Percentiles rank a stretch among this genome's conserved stretches.
phyloP scores from a whole-genome alignment of 30 jellyfish, hydroid and myxozoan species.

The Sanderia malayensis region DNA sequence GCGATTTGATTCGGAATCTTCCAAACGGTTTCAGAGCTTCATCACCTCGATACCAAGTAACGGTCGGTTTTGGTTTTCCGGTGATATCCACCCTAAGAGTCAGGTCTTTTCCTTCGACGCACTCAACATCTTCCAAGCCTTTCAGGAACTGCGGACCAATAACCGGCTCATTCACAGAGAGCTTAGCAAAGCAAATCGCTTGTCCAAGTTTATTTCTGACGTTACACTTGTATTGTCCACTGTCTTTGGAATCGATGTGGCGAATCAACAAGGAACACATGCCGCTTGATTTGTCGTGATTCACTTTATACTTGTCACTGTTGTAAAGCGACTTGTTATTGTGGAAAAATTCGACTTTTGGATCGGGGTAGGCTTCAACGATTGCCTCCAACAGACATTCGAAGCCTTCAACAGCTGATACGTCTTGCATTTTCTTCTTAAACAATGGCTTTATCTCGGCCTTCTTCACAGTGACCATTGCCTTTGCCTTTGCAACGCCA shows the following conservation, averaged over 20 bases:
- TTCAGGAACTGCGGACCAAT: constrained; percentile 75
- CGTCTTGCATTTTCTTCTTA: constrained; percentile 50
- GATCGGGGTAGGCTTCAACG: constrained; percentile 76
- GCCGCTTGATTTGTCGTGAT: constrained; percentile 27
- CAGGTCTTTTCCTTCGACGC: constrained; percentile 69
- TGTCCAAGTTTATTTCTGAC: constrained; percentile 74
- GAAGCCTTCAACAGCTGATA: constrained; percentile 61
- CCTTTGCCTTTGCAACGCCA: constrained; percentile 58
- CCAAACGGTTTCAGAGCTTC: constrained; percentile 68
- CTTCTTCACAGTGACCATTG: constrained; percentile 61
- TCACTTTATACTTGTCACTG: constrained; percentile 33
- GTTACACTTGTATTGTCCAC: constrained; percentile 77
- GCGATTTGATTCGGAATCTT: constrained; percentile 61
- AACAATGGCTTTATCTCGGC: constrained; percentile 62
- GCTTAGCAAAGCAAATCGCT: constrained; percentile 60
- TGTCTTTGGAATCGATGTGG: constrained; percentile 52
- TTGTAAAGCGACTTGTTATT: constrained; percentile 57
- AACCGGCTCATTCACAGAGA: constrained; percentile 63
- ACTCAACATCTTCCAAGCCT: constrained; percentile 54
- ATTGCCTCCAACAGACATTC: constrained; percentile 46
- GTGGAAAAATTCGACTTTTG: constrained; percentile 77
- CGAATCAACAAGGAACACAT: constrained; percentile 32
- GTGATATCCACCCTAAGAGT: constrained; percentile 66
- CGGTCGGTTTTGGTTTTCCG: constrained; percentile 91
- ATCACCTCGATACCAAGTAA: constrained; percentile 83